phyloP scores from a whole-genome alignment of 1,140 invertebrate species.

The Adoxophyes honmai region DNA sequence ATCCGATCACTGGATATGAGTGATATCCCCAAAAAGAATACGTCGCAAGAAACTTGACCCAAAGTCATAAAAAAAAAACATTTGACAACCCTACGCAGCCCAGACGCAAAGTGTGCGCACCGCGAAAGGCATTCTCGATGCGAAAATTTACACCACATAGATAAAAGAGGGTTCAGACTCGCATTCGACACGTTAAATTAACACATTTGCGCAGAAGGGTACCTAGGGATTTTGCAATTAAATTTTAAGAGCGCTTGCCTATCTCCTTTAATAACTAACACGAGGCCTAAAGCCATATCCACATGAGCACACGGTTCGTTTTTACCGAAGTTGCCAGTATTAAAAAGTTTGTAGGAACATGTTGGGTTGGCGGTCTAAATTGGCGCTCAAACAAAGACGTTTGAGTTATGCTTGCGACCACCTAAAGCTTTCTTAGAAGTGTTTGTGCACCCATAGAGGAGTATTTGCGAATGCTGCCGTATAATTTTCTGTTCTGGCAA shows the following conservation, averaged over 20 bases:
- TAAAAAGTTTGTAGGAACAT: background rate
- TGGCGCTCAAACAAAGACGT: constrained; percentile 12
- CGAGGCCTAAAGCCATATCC: background rate
- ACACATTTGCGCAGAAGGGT: constrained; percentile 10
- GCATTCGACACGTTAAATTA: constrained; percentile 1
- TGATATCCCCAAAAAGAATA: too few species aligned
- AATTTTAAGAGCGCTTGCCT: constrained; percentile 11
- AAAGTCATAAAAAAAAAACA: too few species aligned
- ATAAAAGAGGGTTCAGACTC: constrained; percentile 2
- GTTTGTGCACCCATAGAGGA: constrained; percentile 3
- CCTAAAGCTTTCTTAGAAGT: constrained; percentile 11
- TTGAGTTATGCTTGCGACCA: constrained; percentile 14
- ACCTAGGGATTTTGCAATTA: constrained; percentile 12
- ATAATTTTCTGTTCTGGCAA: background rate
- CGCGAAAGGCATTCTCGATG: constrained; percentile 3
- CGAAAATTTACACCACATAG: constrained; percentile 5
- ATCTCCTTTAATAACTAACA: background rate
- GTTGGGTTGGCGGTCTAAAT: constrained; percentile 1
- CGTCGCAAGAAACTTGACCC: too few species aligned
- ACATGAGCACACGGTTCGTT: background rate
- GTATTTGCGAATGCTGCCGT: background rate
- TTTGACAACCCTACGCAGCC: too few species aligned
- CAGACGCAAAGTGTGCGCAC: too few species aligned
- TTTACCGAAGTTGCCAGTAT: background rate
- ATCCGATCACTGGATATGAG: too few species aligned